Conservation (phyloP, 2,888 invertebrate genomes). For the Acrobasis suavella region DNA sequence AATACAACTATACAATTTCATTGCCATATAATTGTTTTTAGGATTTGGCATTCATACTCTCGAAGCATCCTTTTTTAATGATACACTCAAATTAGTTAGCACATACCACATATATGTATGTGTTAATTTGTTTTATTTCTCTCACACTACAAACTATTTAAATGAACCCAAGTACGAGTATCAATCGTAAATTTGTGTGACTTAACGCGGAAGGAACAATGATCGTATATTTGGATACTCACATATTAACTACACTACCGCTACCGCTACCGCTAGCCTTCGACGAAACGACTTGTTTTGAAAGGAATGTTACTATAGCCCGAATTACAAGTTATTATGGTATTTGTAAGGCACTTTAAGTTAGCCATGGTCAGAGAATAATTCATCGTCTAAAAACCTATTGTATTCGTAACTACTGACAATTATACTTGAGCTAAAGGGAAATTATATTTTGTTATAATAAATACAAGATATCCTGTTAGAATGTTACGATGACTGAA, state of each 20-base stretch:
- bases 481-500: too few species aligned
- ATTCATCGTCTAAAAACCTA: background rate
- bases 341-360: background rate
- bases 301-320: background rate
- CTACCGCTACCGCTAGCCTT: constrained; percentile 20
- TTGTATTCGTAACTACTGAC: background rate
- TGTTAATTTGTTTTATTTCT: background rate
- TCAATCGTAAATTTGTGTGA: background rate
- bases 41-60: too few species aligned
- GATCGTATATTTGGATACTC: background rate
- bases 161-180: background rate
- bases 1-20: too few species aligned
- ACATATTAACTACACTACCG: constrained; percentile 7
- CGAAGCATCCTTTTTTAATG: too few species aligned
- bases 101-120: too few species aligned
- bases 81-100: too few species aligned
- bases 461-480: background rate
- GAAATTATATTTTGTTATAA: background rate
- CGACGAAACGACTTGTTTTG: background rate
- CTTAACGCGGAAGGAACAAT: constrained; percentile 19
- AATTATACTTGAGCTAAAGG: background rate
- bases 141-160: background rate
- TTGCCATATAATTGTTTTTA: too few species aligned
- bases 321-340: background rate
- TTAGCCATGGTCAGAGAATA: background rate